A percentile compares a stretch with the other conserved stretches of the same genome.
phyloP scores from a whole-genome alignment of 2,797 vertebrate species.

The Ara ararauna region DNA sequence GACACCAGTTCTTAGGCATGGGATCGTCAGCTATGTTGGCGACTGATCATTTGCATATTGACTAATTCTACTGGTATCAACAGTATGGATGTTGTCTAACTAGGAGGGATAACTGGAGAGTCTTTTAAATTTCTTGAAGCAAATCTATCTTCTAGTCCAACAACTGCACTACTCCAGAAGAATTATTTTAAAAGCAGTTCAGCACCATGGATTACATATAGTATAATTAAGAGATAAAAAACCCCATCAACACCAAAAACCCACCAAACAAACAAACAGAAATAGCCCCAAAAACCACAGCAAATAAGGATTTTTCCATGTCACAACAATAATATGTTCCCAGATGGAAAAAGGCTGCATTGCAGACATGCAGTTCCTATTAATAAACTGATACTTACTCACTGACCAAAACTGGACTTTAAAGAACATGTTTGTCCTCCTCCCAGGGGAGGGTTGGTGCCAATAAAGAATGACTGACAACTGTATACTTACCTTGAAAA shows the following conservation, averaged over 20 bases:
- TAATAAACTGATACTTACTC: not conserved
- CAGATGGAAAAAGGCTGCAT: not conserved
- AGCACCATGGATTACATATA: not conserved
- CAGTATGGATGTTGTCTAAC: not conserved
- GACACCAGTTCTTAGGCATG: not conserved
- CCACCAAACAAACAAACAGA: not conserved
- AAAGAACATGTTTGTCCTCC: not conserved
- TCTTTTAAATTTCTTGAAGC: not conserved
- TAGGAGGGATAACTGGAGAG: not conserved
- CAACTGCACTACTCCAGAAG: not conserved
- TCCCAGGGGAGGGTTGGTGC: not conserved
- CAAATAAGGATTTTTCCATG: not conserved
- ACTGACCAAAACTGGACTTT: not conserved
- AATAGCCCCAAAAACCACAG: not conserved
- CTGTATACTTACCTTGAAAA: not conserved
- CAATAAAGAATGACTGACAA: not conserved
- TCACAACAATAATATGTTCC: not conserved
- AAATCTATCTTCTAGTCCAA: not conserved
- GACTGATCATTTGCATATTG: not conserved
- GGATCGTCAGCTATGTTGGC: not conserved
- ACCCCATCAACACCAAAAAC: fast-evolving
- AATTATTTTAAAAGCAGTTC: not conserved
- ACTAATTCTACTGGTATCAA: not conserved
- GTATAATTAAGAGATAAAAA: not conserved
- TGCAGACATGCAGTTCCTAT: not conserved